Conservation (phyloP, 2,113 vertebrate species). For the Pitta sordida region DNA sequence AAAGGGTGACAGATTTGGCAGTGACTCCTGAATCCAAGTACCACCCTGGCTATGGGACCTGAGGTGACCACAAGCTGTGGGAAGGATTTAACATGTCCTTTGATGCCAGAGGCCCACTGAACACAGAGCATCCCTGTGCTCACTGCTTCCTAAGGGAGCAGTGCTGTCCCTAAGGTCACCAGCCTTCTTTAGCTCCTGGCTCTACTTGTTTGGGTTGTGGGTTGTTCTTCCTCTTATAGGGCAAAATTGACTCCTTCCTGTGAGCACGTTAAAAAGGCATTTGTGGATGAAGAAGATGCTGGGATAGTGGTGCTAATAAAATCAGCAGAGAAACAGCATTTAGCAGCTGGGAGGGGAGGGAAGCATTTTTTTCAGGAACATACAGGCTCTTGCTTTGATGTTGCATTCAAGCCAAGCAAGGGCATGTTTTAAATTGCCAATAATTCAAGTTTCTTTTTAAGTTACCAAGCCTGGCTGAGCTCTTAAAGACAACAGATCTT, state of each 20-base stretch:
- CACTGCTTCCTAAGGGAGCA: background rate
- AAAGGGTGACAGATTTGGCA: background rate
- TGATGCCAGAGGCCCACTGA: background rate
- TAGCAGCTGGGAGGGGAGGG: slow-evolving; percentile 15
- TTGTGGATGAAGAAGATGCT: background rate
- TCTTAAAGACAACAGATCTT: slow-evolving; percentile 60
- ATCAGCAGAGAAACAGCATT: background rate
- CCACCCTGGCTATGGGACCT: background rate
- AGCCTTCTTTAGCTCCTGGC: background rate
- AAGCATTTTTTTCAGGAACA: background rate
- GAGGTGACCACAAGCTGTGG: background rate
- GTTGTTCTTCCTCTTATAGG: background rate
- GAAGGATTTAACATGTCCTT: background rate
- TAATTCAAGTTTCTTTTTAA: slow-evolving; percentile 51
- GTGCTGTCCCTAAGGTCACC: background rate
- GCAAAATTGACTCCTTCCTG: background rate
- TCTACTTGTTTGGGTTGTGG: background rate
- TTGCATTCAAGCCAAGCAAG: slow-evolving; percentile 29
- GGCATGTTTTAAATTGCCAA: slow-evolving; percentile 52
- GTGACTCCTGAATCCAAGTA: background rate
- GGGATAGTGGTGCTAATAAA: slow-evolving; percentile 4
- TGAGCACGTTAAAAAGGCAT: background rate
- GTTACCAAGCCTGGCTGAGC: slow-evolving; percentile 33
- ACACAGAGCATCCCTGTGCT: background rate
- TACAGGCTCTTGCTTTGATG: slow-evolving; percentile 34